Evolutionary conservation across 2,797 vertebrate species (phyloP).

Genomic region (Octomys mimax): DNA sequence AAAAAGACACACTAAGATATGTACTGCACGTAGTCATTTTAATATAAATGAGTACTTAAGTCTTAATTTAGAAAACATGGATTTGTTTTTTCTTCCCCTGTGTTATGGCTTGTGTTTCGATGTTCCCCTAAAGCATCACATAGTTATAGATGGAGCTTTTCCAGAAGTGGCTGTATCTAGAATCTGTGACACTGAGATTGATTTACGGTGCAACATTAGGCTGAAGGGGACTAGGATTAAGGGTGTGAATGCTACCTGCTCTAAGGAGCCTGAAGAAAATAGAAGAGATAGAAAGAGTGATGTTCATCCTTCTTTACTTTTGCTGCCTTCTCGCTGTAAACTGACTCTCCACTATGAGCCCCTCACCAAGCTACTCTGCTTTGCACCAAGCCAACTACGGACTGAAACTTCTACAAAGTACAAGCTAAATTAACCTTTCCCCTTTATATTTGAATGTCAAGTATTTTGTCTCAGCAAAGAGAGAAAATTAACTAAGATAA

Average conservation of each 20-base stretch:
- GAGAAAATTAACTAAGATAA: background rate
- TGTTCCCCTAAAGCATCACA: background rate
- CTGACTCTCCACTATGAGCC: no score
- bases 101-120: background rate
- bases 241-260: background rate
- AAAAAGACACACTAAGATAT: slow-evolving; percentile 38
- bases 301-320: background rate
- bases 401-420: background rate
- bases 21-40: background rate
- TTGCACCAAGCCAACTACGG: background rate
- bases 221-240: background rate
- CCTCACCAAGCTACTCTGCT: background rate
- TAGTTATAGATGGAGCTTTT: background rate
- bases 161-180: background rate
- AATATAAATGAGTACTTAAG: background rate
- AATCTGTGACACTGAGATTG: background rate
- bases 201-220: background rate
- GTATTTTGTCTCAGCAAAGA: background rate
- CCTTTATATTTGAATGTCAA: background rate
- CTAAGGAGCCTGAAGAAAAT: background rate
- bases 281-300: background rate
- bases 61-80: background rate
- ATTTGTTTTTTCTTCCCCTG: background rate
- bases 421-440: background rate
- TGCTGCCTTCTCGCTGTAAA: no score